A percentile compares a stretch with the other conserved stretches of the same genome.
Evolutionary conservation across 92 coral and sea anemone species (phyloP).

Genomic region (Parazoanthus darwini): DNA sequence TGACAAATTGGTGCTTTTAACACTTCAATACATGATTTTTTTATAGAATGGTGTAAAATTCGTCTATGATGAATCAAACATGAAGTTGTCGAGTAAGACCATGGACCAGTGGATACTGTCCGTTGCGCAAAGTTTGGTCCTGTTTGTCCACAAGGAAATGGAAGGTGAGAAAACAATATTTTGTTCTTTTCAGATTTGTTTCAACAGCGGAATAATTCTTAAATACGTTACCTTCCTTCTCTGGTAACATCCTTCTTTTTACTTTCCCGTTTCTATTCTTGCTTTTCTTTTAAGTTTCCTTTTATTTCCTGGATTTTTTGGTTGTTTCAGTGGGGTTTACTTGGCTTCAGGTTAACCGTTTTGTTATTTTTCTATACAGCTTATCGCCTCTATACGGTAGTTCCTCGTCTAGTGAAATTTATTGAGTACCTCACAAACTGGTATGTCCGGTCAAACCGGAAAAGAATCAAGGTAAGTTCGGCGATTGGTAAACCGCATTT

Average conservation of each 20-base stretch:
- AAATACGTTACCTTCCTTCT: background rate
- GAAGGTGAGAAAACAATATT: conserved; percentile 57
- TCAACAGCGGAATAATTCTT: background rate
- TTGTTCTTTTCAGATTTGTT: background rate
- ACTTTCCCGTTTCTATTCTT: background rate
- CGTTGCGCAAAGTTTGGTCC: conserved; percentile 87
- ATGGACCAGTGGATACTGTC: conserved; percentile 98
- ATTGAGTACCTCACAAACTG: conserved; percentile 96
- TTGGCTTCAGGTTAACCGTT: background rate
- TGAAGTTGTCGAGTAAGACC: conserved; percentile 63
- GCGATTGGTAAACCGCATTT: background rate
- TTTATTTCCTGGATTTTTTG: background rate
- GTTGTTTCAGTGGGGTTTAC: background rate
- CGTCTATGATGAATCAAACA: conserved; percentile 74
- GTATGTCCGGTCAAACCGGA: conserved; percentile 95
- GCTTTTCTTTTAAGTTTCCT: background rate
- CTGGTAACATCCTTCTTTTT: background rate
- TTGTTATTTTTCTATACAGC: conserved; percentile 47
- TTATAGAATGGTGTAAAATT: conserved; percentile 70
- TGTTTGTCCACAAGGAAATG: conserved; percentile 93
- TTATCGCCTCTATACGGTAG: conserved; percentile 93
- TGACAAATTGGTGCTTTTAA: background rate
- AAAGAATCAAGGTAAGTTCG: conserved; percentile 83
- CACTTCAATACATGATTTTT: background rate
- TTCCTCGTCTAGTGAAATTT: conserved; percentile 94